Base-by-base conservation (phyloP, 2,113 vertebrate genomes). In the Zosterops japonicus region DNA sequence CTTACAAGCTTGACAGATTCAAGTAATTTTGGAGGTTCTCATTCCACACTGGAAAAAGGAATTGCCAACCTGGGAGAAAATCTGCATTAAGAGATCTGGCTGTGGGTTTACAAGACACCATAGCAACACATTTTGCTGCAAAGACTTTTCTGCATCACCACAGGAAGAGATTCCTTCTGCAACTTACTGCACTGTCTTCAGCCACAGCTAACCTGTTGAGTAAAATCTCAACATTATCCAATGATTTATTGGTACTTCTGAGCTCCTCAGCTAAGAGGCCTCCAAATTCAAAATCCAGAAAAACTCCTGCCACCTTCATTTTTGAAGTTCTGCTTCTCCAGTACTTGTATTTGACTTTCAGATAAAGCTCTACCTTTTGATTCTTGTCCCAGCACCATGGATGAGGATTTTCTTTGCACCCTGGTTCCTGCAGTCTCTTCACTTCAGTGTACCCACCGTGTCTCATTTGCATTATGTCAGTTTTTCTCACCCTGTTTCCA, bases 401-500 rank as follows among this genome's bases (percentile, higher is more conserved):
- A 29, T 0, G 22, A 69, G 56, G 41, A n/a, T 28, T 53, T 28
- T 18, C 52, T 27, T 31, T 27, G 23, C 72, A 39, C 12, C 22
- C 33, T 9, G 10, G 21, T 20, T 65, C 70, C 39, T 44, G 41
- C 49, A 46, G 27, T 8, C 33, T 44, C 41, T 19, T 41, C 6
- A 17, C 31, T 65, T 18, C 33, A 55, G 33, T 2, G 0, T 17
- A 13, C 28, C 12, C 27, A 29, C 18, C 21, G 1, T 3, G 18
- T 22, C 31, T 36, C 1, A 1, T 53, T 75, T 42, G 31, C 28
- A 27, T 44, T 31, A 36, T 29, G 22, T 25, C 55, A 33, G 44
- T 33, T 59, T 42, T 74, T 63, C 44, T 83, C 71, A 42, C 55
- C 46, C 61, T 15, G 20, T 47, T 85, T 75, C 79, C 12, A 64